Evolutionary conservation across 1,140 invertebrate genomes (phyloP), one percentile per base, ranked within the genome.

Genomic region (Euwallacea fornicatus): DNA sequence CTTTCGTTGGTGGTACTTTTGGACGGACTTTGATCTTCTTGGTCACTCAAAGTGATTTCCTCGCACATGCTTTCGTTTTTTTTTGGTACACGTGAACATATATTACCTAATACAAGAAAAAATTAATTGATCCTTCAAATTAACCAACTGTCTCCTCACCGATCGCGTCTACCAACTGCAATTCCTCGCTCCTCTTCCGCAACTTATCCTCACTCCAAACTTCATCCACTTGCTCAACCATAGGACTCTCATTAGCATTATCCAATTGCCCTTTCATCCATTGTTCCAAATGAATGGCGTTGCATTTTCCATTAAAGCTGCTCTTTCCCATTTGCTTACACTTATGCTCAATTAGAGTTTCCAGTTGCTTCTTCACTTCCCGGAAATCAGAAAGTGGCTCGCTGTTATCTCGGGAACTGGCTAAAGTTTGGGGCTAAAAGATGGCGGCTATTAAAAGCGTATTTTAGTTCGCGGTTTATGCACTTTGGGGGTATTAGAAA

Each of bases 171-270:
- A 86, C 76, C 68, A 89, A 77, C 68, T 87, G 86, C n/a, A 90
- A 78, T 78, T 90, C 88, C 78, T 87, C 86, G 13, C 86, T 88
- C 61, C 88, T 83, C 73, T 87, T 88, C 73, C 87, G 83, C 71
- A 90, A 77, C 78, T 88, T 88, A 77, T 89, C 88, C 16, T 86
- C 83, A 53, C 89, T 92, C 91, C 91, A 93, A 61, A 88, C 86
- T 63, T 88, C 74, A 81, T 86, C 78, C 77, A 74, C 83, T 81
- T 80, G 84, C 81, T 80, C 83, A 76, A 72, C 72, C 42, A 77
- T 83, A 73, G 84, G 83, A 77, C 71, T 75, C 61, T 6, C 50
- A 58, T 81, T 76, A 74, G 82, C 7, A 13, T 58, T 72, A 67
- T 83, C 82, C 66, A 87, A 78, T 65, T 87, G 83, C 55, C 87